Conservation (phyloP, 2,797 vertebrate species). For the Chaenodraco wilsoni region DNA sequence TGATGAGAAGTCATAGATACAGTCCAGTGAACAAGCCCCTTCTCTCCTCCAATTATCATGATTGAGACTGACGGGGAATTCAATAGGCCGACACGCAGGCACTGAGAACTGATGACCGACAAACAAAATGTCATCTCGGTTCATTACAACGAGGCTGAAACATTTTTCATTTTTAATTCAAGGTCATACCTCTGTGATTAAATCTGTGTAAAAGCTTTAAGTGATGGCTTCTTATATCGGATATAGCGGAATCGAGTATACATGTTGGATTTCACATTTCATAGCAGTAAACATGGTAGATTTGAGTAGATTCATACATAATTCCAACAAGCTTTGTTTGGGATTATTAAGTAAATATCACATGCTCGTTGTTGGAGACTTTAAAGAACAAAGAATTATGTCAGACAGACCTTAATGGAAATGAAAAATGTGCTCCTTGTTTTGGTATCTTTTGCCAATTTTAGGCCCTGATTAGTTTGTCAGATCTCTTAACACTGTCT, state of each 20-base stretch:
- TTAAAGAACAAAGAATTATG: too few species aligned
- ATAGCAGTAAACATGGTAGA: too few species aligned
- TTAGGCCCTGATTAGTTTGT: neutral
- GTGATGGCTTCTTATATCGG: neutral
- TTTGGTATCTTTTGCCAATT: neutral
- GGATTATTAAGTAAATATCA: too few species aligned
- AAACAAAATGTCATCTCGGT: conserved; percentile 26
- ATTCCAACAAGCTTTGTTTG: too few species aligned
- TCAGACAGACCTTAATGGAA: neutral
- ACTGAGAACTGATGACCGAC: conserved; percentile 23
- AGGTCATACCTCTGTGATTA: neutral
- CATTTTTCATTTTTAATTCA: neutral
- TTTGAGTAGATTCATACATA: too few species aligned
- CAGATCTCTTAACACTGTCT: neutral
- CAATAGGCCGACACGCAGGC: conserved; percentile 13
- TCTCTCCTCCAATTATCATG: conserved; percentile 16
- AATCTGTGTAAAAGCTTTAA: neutral
- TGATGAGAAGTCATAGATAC: conserved; percentile 31
- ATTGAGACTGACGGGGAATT: conserved; percentile 46
- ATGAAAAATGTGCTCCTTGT: neutral
- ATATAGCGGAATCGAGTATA: neutral
- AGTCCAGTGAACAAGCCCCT: conserved; percentile 32
- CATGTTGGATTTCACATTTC: neutral
- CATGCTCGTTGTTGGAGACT: too few species aligned
- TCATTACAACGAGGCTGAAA: conserved; percentile 14